phyloP scores from a whole-genome alignment of 2,888 invertebrate species.

The Plebejus argus region DNA sequence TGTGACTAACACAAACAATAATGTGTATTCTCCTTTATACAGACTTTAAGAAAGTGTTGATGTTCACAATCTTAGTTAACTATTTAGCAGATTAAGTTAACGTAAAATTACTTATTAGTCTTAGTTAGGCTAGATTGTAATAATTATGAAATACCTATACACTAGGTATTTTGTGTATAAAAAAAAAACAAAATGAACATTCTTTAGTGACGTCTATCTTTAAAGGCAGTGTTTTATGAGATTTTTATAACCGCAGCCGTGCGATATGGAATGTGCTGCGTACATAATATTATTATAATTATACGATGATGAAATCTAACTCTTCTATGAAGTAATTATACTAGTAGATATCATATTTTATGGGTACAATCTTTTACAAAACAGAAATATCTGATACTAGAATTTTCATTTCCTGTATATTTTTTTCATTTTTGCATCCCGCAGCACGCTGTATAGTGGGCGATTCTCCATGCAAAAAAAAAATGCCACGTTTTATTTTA shows the following conservation, averaged over 20 bases:
- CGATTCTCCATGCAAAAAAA: background rate
- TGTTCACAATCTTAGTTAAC: no score
- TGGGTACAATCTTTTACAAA: background rate
- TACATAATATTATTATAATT: background rate
- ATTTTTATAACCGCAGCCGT: conserved; percentile 8
- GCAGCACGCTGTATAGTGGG: background rate
- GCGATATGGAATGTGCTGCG: conserved; percentile 13
- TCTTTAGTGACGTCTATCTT: background rate
- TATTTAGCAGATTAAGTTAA: no score
- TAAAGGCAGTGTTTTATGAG: background rate
- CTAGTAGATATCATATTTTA: background rate
- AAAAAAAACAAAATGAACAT: background rate
- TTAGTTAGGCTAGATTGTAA: no score
- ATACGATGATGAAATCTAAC: background rate
- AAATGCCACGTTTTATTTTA: background rate
- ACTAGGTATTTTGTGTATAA: no score
- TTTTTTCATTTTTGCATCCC: background rate
- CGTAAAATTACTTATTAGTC: no score
- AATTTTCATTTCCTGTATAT: background rate
- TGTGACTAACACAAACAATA: no score
- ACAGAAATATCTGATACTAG: background rate
- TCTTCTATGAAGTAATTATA: conserved; percentile 2
- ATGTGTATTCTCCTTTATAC: no score
- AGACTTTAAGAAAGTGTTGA: no score
- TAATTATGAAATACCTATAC: no score